Conservation (phyloP, 1,140 invertebrate species). For the Solen grandis region DNA sequence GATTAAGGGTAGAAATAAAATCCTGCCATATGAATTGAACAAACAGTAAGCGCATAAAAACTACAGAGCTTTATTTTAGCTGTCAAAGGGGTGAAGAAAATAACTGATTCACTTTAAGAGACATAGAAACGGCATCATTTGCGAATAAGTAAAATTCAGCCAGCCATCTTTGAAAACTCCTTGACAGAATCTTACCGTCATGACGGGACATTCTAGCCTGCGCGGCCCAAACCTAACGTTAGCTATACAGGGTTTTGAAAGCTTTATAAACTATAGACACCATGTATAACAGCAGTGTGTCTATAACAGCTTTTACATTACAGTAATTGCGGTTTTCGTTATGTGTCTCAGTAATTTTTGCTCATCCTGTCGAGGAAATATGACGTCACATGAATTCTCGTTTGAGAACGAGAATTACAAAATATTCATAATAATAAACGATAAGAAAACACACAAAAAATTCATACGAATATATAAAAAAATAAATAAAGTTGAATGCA, state of each 20-base stretch:
- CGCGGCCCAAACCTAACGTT: neutral
- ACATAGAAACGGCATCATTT: no score
- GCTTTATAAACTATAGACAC: neutral
- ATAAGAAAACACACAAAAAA: no score
- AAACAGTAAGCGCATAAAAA: no score
- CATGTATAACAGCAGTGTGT: conserved; percentile 2
- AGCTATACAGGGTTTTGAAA: neutral
- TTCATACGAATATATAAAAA: no score
- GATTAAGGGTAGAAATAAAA: no score
- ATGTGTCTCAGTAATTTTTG: conserved; percentile 1
- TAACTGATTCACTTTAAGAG: no score
- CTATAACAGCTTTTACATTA: neutral
- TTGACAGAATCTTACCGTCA: conserved; percentile 84
- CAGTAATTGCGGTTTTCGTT: neutral
- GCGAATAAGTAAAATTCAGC: neutral
- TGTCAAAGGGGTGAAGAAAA: no score
- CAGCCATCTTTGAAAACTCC: conserved; percentile 41
- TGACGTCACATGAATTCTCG: conserved; percentile 74
- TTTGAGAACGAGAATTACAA: conserved; percentile 1
- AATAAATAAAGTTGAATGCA: no score
- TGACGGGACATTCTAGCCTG: conserved; percentile 88
- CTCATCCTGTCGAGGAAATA: conserved; percentile 70
- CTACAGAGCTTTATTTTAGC: no score
- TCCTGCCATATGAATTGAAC: no score
- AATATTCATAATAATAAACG: neutral